These are phyloP conservation scores for Cyprinodon variegatus DNA, from an alignment of 2,113 vertebrate species.

Conservation along the genomic window DNA sequence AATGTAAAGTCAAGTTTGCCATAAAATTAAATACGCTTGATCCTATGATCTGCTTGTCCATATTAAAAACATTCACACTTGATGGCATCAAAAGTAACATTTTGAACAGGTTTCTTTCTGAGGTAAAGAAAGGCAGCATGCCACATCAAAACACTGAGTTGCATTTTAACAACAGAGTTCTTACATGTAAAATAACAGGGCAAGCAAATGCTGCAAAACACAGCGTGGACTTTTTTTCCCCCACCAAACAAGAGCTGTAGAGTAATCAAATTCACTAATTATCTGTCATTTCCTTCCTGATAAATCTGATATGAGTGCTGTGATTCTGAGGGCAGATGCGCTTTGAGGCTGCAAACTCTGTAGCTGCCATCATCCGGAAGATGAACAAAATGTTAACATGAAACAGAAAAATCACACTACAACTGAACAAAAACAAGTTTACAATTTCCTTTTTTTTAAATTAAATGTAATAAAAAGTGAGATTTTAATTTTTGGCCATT, in stretches of 20 bases:
- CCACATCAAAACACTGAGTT: conserved; percentile 35
- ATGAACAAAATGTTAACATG: not conserved
- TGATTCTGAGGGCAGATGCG: conserved; percentile 15
- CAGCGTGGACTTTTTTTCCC: conserved; percentile 36
- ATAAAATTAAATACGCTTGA: conserved; percentile 34
- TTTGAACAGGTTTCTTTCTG: conserved; percentile 22
- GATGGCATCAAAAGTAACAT: conserved; percentile 15
- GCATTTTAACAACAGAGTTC: conserved; percentile 4
- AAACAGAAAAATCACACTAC: not conserved
- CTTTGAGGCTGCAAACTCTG: not conserved
- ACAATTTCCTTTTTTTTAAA: not conserved
- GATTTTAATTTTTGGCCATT: conserved; percentile 6
- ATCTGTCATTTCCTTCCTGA: conserved; percentile 15
- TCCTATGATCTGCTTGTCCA: not conserved
- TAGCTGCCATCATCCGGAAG: too few relatives aligned
- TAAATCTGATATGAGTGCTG: conserved; percentile 47
- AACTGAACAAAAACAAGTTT: not conserved
- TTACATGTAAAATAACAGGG: conserved; percentile 3
- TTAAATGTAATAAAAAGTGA: not conserved
- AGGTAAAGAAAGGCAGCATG: conserved; percentile 60
- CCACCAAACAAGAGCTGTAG: not conserved
- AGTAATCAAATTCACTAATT: conserved; percentile 40
- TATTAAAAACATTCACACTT: conserved; percentile 19
- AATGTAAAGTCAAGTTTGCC: conserved; percentile 58
- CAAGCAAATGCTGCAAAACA: conserved; percentile 33